Evolutionary conservation across 2,113 vertebrate species (phyloP).

Genomic region (Sardina pilchardus): DNA sequence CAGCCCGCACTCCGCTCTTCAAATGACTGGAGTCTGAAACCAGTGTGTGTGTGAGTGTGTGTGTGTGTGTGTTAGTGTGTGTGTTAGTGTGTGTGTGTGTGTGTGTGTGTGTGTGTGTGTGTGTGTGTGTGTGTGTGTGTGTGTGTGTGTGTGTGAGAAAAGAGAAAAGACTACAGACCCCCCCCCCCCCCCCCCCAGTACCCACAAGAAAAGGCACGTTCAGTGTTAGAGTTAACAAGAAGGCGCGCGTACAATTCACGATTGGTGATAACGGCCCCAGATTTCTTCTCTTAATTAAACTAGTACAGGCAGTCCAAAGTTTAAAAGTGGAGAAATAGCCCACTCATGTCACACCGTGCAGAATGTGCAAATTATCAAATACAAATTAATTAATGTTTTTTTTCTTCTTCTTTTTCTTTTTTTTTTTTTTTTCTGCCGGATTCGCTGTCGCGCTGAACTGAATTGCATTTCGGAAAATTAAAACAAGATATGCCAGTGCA

Average conservation of each 20-base stretch:
- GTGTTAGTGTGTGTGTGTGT: too few relatives aligned
- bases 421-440: conserved; percentile 49
- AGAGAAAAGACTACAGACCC: conserved; percentile 35
- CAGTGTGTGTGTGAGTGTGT: too few relatives aligned
- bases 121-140: too few relatives aligned
- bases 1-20: conserved; percentile 52
- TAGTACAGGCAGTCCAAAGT: conserved; percentile 69
- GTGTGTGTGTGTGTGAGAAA: too few relatives aligned
- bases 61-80: too few relatives aligned
- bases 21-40: conserved; percentile 51
- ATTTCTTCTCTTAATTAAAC: conserved; percentile 74
- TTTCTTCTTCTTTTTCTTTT: conserved; percentile 56
- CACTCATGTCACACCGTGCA: conserved; percentile 63
- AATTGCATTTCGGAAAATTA: conserved; percentile 73
- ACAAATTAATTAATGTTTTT: conserved; percentile 77
- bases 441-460: conserved; percentile 53
- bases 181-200: conserved; percentile 26
- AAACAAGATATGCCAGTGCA: conserved; percentile 65
- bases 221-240: conserved; percentile 40
- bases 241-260: conserved; percentile 51
- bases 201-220: conserved; percentile 20
- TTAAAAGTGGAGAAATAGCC: conserved; percentile 59
- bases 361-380: conserved; percentile 76
- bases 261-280: conserved; percentile 61
- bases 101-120: too few relatives aligned